phyloP scores from a whole-genome alignment of 2,113 vertebrate species.

The Ploceus nigricollis region DNA sequence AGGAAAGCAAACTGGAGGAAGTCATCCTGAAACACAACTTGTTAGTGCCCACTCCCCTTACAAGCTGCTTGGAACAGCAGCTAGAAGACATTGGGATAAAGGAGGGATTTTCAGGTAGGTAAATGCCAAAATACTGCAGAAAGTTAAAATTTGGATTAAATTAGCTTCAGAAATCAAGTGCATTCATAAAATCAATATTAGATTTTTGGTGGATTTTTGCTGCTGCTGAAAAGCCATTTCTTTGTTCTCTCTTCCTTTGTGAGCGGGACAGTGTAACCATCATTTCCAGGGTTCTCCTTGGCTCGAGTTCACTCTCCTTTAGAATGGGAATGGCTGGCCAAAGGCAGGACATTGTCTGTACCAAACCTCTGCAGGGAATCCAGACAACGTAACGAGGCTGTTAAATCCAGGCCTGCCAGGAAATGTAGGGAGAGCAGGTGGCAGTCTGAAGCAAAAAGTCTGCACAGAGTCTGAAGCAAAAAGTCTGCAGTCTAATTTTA shows the following conservation, averaged over 20 bases:
- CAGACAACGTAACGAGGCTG: not conserved
- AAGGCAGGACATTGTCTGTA: not conserved
- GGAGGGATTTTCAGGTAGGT: not conserved
- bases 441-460: not conserved
- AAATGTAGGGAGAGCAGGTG: not conserved
- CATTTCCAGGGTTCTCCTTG: not conserved
- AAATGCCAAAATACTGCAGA: not conserved
- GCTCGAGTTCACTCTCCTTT: not conserved
- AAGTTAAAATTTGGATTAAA: not conserved
- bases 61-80: not conserved
- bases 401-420: not conserved
- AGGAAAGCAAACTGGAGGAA: not conserved
- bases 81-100: not conserved
- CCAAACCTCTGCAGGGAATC: not conserved
- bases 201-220: not conserved
- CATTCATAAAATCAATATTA: not conserved
- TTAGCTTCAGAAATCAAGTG: not conserved
- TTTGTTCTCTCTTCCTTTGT: not conserved
- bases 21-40: not conserved
- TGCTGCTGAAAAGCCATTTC: not conserved
- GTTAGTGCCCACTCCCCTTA: not conserved
- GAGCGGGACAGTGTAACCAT: rapidly evolving
- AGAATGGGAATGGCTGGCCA: not conserved
- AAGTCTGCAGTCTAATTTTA: not conserved
- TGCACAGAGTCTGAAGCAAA: not conserved